Conservation (phyloP, 1,140 invertebrate genomes). For the Cyrtorhinus lividipennis region DNA sequence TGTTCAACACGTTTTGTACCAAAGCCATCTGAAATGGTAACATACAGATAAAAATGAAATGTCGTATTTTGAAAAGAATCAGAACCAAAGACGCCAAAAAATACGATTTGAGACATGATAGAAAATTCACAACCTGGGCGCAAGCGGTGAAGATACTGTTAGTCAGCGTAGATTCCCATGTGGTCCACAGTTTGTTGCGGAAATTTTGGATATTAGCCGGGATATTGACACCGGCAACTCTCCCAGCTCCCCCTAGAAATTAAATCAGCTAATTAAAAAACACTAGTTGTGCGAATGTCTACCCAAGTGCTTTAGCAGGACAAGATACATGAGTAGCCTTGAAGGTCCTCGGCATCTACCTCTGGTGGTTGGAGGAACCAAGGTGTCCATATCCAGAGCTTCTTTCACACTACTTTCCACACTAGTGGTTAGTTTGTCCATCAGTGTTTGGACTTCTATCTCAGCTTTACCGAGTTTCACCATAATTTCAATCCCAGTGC, state of each 20-base stretch:
- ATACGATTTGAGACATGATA: too few relatives aligned
- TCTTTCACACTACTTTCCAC: constrained; percentile 41
- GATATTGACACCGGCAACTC: constrained; percentile 44
- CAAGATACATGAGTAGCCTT: background rate
- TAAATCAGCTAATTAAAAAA: constrained; percentile 2
- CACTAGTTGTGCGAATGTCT: background rate
- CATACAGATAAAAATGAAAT: too few relatives aligned
- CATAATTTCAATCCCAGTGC: constrained; percentile 53
- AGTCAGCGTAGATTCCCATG: constrained; percentile 40
- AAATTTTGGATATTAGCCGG: constrained; percentile 48
- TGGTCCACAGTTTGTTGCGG: constrained; percentile 57
- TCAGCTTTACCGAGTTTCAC: constrained; percentile 48
- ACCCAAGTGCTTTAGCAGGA: background rate
- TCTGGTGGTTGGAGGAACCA: constrained; percentile 23
- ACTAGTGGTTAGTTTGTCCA: constrained; percentile 37
- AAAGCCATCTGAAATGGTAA: constrained; percentile 21
- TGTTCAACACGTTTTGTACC: constrained; percentile 23
- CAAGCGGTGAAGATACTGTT: constrained; percentile 20
- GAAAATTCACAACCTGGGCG: constrained; percentile 22
- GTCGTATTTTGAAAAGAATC: too few relatives aligned
- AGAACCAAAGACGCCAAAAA: too few relatives aligned
- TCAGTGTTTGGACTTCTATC: constrained; percentile 38
- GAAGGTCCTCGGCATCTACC: constrained; percentile 6
- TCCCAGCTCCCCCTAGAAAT: constrained; percentile 41
- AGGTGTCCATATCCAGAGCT: constrained; percentile 39